Evolutionary conservation across 1,140 invertebrate species (phyloP).

Genomic region (Condylostylus longicornis): DNA sequence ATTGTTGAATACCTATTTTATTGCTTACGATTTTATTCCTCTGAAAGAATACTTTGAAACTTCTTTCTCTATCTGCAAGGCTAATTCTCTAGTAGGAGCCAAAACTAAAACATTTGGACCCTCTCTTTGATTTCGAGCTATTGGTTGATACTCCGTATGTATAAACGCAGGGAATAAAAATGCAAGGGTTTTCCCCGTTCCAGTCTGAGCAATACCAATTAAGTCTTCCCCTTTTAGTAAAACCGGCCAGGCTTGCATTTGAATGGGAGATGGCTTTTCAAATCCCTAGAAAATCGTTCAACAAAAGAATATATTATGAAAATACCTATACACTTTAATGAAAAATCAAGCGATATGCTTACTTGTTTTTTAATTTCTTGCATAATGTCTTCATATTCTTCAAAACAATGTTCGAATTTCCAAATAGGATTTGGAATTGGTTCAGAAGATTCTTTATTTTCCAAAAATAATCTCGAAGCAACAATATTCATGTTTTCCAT

Average conservation of each 20-base stretch:
- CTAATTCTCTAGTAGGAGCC: slow-evolving; percentile 81
- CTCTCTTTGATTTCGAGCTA: slow-evolving; percentile 44
- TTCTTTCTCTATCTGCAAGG: slow-evolving; percentile 80
- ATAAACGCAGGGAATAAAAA: slow-evolving; percentile 82
- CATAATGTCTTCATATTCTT: slow-evolving; percentile 66
- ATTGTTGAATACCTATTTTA: neutral
- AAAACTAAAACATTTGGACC: slow-evolving; percentile 77
- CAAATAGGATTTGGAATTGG: slow-evolving; percentile 68
- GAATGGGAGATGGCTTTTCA: slow-evolving; percentile 75
- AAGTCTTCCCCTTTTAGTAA: slow-evolving; percentile 70
- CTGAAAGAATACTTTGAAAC: slow-evolving; percentile 72
- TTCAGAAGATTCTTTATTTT: slow-evolving; percentile 23
- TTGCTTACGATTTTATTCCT: slow-evolving; percentile 59
- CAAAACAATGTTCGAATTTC: slow-evolving; percentile 74
- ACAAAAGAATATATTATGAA: too few relatives aligned
- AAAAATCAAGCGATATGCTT: neutral
- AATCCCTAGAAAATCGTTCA: slow-evolving; percentile 49
- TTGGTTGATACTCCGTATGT: slow-evolving; percentile 67
- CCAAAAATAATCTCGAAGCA: slow-evolving; percentile 39
- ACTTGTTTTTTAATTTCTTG: slow-evolving; percentile 60
- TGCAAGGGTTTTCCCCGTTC: slow-evolving; percentile 80
- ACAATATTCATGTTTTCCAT: slow-evolving; percentile 55
- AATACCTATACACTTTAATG: neutral
- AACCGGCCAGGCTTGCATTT: slow-evolving; percentile 79
- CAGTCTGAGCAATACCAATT: slow-evolving; percentile 88